Evolutionary conservation across 2,797 vertebrate species (phyloP), one percentile per base, ranked within the genome.

Genomic region (Nannoperca obscura): DNA sequence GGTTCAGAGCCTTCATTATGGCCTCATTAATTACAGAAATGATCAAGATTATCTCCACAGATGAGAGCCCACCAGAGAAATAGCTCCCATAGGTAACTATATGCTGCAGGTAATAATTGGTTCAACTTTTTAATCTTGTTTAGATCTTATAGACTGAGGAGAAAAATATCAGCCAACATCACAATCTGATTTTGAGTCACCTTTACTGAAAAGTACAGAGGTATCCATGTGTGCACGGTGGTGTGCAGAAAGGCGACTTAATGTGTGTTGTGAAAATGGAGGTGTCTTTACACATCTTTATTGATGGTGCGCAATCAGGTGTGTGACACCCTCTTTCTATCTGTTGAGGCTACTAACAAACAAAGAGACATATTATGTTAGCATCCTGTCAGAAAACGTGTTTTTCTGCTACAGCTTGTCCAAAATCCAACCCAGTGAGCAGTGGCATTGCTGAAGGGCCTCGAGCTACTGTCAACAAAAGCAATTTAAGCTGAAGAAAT

Each of bases 41-140:
- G 78, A 90, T 83, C 55, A 59, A 66, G 67, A 88, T 88, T 79
- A 84, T 67, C 81, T 86, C 81, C 78, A 74, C 86, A 89, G 89
- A 85, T 90, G 90, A 86, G 3, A 32, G 74, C 74, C 84, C 64
- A 85, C 68, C 62, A 63, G 81, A 78, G 76, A 80, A 7, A 63
- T 34, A 55, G 32, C 42, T 62, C 75, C 82, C 71, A 8, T 0
- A 15, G 44, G 72, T 27, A 78, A 58, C 64, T 36, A 50, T 38
- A 52, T 30, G 42, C 65, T 53, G 40, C 62, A 81, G 58, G 58
- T 60, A 64, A 15, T 54, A 46, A 24, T 2, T 1, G 1, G 12
- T 32, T 59, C 20, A 40, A 15, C 42, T 61, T 71, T 66, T 20
- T 42, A 42, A 62, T 58, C 32, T 58, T 14, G 44, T 36, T 53